Evolutionary conservation across 2,113 vertebrate species (phyloP).

Genomic region (Hemichromis elongatus): DNA sequence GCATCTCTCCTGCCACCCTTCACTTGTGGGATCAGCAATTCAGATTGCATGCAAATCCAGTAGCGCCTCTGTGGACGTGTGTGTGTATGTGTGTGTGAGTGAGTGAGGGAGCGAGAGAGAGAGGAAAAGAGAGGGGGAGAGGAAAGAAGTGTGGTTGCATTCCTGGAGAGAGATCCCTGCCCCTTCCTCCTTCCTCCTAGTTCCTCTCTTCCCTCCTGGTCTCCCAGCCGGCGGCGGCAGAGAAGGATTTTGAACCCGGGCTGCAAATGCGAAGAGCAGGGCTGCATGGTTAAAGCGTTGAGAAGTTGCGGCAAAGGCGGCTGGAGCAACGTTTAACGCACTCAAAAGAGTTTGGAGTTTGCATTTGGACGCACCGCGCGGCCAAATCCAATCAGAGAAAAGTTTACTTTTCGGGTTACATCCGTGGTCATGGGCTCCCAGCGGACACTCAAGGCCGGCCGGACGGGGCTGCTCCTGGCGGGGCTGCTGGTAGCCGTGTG

Average conservation of each 20-base stretch:
- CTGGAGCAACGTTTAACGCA: background rate
- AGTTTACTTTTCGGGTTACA: constrained; percentile 28
- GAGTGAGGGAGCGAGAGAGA: constrained; percentile 9
- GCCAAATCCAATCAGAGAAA: background rate
- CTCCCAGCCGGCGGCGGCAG: constrained; percentile 70
- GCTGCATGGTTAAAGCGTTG: constrained; percentile 26
- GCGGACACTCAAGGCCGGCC: constrained; percentile 44
- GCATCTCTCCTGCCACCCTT: background rate
- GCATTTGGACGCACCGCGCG: background rate
- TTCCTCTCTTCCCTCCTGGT: constrained; percentile 50
- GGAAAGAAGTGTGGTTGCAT: constrained; percentile 54
- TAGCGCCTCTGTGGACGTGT: constrained; percentile 57
- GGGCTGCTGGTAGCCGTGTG: constrained; percentile 59
- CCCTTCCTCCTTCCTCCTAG: constrained; percentile 47
- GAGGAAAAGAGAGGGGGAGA: constrained; percentile 11
- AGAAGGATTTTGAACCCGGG: constrained; percentile 52
- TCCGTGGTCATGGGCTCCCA: constrained; percentile 55
- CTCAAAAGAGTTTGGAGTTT: constrained; percentile 12
- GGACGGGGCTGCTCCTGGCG: constrained; percentile 63
- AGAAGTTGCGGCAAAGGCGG: constrained; percentile 41
- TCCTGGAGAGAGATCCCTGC: constrained; percentile 63
- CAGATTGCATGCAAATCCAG: constrained; percentile 83
- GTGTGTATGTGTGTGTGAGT: background rate
- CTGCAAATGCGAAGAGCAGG: constrained; percentile 54
- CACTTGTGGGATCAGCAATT: constrained; percentile 81